These are phyloP conservation scores for Amphiura filiformis DNA, from an alignment of 35 echinoderm and acorn worm genomes.

Conservation along the genomic window DNA sequence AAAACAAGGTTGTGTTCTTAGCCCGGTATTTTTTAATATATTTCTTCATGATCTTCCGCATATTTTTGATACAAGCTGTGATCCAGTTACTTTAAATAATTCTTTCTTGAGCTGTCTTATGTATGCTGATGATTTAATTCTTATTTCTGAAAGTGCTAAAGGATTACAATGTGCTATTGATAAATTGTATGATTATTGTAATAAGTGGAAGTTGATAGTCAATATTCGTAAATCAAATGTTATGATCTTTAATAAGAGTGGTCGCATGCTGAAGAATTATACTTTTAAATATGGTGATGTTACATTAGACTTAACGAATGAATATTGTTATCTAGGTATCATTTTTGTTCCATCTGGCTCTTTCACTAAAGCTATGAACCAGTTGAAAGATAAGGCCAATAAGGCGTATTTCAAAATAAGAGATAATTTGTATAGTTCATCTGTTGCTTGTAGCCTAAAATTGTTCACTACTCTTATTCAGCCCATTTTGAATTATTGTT, in stretches of 20 bases:
- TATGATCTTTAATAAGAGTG: background rate
- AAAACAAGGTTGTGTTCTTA: background rate
- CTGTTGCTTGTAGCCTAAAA: background rate
- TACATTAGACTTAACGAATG: background rate
- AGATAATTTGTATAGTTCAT: background rate
- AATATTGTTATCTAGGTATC: background rate
- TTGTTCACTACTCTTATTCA: background rate
- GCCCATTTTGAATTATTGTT: background rate
- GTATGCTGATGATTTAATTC: slow-evolving; percentile 31
- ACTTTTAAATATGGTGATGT: background rate
- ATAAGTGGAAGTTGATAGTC: background rate
- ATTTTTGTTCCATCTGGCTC: background rate
- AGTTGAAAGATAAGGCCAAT: background rate
- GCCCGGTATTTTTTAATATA: background rate
- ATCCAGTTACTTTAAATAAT: background rate
- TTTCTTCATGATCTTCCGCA: background rate
- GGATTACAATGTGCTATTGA: background rate
- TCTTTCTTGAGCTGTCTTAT: background rate
- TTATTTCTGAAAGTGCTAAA: background rate
- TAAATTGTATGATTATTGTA: background rate
- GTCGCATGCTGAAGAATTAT: background rate
- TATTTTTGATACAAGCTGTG: background rate
- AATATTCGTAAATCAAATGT: background rate
- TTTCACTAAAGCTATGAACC: background rate
- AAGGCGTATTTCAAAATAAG: background rate